Evolutionary conservation across 2,797 vertebrate species (phyloP).

Genomic region (Thalassophryne amazonica): DNA sequence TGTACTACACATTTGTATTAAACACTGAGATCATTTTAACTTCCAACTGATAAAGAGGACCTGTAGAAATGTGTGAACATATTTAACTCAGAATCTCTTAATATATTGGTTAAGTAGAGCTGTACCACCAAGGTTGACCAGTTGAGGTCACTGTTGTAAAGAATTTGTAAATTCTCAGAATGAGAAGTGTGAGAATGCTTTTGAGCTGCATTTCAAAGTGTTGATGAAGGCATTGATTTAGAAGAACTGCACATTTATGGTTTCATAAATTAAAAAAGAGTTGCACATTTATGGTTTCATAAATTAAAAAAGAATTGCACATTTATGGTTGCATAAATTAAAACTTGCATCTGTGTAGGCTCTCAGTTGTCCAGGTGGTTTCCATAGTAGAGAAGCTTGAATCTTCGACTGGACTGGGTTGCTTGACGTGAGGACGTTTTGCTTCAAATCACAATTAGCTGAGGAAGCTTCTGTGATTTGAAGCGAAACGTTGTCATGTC

Average conservation of each 20-base stretch:
- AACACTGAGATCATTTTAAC: not conserved
- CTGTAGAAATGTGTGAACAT: not conserved
- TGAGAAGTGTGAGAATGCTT: not conserved
- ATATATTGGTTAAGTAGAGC: not conserved
- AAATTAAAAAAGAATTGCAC: too few species aligned
- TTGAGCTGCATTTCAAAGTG: conserved; percentile 5
- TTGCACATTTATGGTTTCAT: too few species aligned
- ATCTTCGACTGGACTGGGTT: too few species aligned
- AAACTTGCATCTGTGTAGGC: too few species aligned
- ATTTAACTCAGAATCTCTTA: not conserved
- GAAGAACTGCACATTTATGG: not conserved
- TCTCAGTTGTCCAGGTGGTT: too few species aligned
- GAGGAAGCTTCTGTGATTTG: conserved; percentile 5
- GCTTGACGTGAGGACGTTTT: too few species aligned
- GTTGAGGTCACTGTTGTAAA: conserved; percentile 67
- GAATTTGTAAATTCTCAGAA: not conserved
- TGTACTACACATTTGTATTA: too few species aligned
- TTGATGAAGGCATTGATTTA: not conserved
- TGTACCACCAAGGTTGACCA: conserved; percentile 50
- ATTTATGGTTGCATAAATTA: too few species aligned
- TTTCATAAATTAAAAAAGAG: not conserved
- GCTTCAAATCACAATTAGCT: too few species aligned
- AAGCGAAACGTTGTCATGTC: not conserved
- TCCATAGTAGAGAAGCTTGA: too few species aligned
- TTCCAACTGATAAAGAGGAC: not conserved